Evolutionary conservation across 2,888 invertebrate genomes (phyloP), one percentile per base, ranked within the genome.

Genomic region (Nowickia ferox): DNA sequence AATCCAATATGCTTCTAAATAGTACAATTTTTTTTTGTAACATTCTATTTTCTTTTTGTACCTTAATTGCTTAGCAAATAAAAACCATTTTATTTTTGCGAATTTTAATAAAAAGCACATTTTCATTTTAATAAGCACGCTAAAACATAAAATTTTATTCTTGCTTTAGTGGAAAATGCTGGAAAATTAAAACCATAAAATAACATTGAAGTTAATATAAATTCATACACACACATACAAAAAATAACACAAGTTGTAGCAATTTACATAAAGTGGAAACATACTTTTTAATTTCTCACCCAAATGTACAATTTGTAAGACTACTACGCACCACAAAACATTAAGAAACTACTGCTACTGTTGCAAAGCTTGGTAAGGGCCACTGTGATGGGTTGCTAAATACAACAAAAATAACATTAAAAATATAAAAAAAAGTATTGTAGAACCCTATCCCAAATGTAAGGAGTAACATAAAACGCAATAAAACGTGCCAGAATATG

Each of bases 261-360:
- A 90, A 91, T 91, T 91, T 91, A 89, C 91, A 91, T 91, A 91
- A 91, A 91, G 91, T 90, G 91, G 89, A 91, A 91, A 91, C 91
- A 91, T 90, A 89, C 89, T 90, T 91, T 91, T 91, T 90, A 91
- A 91, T 91, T 90, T 89, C 89, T 85, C 75, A 75, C 46, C 82
- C 78, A 78, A 88, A 88, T 88, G 88, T 88, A 82, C 48, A 83
- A 82, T 79, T 82, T 71, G 48, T 78, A 78, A 59, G 75, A 83
- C 78, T 66, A 44, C 66, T 86, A 84, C 76, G 76, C 86, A 79
- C 55, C 71, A 55, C 51, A 88, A 87, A 74, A 75, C 68, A 55
- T 74, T 61, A 79, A 68, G 51, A 17, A 69, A 79, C 88, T 88
- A 51, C 89, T 86, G 84, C 84, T 88, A 13, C 46, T n/a, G 1